Evolutionary conservation across 1,140 invertebrate species (phyloP).

Genomic region (Campoletis sonorensis): DNA sequence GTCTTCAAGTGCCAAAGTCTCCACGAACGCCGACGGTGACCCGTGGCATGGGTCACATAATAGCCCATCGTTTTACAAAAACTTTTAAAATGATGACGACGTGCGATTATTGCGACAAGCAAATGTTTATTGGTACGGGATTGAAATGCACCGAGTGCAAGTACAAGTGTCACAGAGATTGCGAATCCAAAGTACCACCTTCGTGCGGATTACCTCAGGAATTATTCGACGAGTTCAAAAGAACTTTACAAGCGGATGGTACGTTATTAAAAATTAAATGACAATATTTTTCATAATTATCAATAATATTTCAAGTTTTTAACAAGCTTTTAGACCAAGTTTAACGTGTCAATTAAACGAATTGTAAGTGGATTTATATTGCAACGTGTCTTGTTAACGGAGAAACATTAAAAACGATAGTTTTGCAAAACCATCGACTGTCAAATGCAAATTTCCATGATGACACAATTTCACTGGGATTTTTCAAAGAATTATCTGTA

Average conservation of each 20-base stretch:
- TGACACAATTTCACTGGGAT: too few species aligned
- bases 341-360: too few species aligned
- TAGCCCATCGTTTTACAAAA: conserved; percentile 93
- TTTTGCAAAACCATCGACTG: too few species aligned
- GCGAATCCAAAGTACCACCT: conserved; percentile 92
- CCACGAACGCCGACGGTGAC: conserved; percentile 85
- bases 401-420: too few species aligned
- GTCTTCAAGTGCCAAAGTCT: conserved; percentile 84
- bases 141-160: conserved; percentile 97
- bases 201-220: conserved; percentile 93
- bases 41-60: conserved; percentile 91
- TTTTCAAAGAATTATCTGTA: too few species aligned
- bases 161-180: conserved; percentile 95
- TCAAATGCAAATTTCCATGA: too few species aligned
- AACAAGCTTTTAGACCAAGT: too few species aligned
- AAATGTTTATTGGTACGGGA: conserved; percentile 90
- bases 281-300: too few species aligned
- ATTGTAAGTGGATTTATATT: too few species aligned
- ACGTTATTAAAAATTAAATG: conserved; percentile 50
- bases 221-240: conserved; percentile 88
- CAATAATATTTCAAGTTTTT: conserved; percentile 28
- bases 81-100: conserved; percentile 92
- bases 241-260: conserved; percentile 81
- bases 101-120: conserved; percentile 94
- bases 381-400: too few species aligned